Evolutionary conservation across 2,797 vertebrate genomes (phyloP).

Genomic region (Xenopus petersii): DNA sequence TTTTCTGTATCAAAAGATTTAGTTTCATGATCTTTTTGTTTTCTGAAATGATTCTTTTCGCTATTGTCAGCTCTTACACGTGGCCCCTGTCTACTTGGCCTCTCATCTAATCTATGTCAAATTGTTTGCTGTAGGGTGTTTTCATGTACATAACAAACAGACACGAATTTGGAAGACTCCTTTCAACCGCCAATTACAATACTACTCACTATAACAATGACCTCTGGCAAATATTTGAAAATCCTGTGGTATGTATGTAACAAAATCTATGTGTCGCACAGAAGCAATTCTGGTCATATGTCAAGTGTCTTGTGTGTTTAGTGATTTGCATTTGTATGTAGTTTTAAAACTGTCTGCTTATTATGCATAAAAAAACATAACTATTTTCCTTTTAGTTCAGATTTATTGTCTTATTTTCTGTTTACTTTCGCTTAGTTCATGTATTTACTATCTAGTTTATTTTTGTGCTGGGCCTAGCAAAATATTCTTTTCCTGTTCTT

Average conservation of each 20-base stretch:
- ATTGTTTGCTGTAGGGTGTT: slow-evolving; percentile 76
- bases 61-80: slow-evolving; percentile 28
- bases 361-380: too few relatives aligned
- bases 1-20: slow-evolving; percentile 1
- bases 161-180: slow-evolving; percentile 92
- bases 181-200: slow-evolving; percentile 96
- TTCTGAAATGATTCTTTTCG: slow-evolving; percentile 56
- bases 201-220: slow-evolving; percentile 91
- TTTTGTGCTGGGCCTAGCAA: too few relatives aligned
- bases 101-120: slow-evolving; percentile 12
- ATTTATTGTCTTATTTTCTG: too few relatives aligned
- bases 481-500: too few relatives aligned
- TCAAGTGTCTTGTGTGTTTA: too few relatives aligned
- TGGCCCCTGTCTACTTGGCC: background rate
- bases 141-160: slow-evolving; percentile 98
- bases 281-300: too few relatives aligned
- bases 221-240: slow-evolving; percentile 98
- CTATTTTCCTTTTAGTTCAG: too few relatives aligned
- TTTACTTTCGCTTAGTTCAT: too few relatives aligned
- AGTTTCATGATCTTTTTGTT: slow-evolving; percentile 8
- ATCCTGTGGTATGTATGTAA: slow-evolving; percentile 84
- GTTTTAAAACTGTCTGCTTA: too few relatives aligned
- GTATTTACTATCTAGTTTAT: too few relatives aligned
- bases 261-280: too few relatives aligned
- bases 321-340: too few relatives aligned